Evolutionary conservation across 2,888 invertebrate genomes (phyloP), one percentile per base, ranked within the genome.

Genomic region (Morpho achilles): DNA sequence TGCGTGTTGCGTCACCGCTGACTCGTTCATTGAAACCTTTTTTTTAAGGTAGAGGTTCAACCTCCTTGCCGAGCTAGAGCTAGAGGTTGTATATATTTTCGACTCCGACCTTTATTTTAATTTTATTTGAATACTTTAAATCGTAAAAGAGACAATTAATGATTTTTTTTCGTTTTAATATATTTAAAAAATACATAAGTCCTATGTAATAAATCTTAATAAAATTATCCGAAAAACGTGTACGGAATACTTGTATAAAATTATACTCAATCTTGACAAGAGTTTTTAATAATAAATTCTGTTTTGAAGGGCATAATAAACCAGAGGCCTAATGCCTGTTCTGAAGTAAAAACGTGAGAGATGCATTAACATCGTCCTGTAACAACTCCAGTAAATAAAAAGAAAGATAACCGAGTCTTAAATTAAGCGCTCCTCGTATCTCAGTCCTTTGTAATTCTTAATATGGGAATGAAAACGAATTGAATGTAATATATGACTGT

Each of bases 261-360:
- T 9, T 9, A 7, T 43, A 43, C 42, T 9, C 8, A 3, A 43
- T 43, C 3, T 43, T 43, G 42, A 43, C 9, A 43, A 7, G 9
- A 43, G 44, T 65, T 62, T 69, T 68, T 66, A 63, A 67, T 63
- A 63, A 67, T 68, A 68, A 69, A 69, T 65, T 64, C 58, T 66
- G 63, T 65, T 67, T 59, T 64, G 64, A 64, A 57, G 53, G 47
- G 49, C 54, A 61, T 63, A 67, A 67, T 68, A 67, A 68, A 67
- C 65, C 62, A 61, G 56, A 22, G 60, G 60, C 60, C 67, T 66
- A 65, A 66, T 64, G 66, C 63, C 61, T 63, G 58, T 50, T 61
- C 62, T 59, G 63, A 59, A 59, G 59, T 61, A 65, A 64, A 61
- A 67, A 68, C 68, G 67, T 67, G 66, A 69, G 62, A 63, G 57